A percentile compares a stretch with the other conserved stretches of the same genome.
These are phyloP conservation scores for Vesta saturnalis DNA, from an alignment of 2,888 invertebrate genomes.

Conservation along the genomic window DNA sequence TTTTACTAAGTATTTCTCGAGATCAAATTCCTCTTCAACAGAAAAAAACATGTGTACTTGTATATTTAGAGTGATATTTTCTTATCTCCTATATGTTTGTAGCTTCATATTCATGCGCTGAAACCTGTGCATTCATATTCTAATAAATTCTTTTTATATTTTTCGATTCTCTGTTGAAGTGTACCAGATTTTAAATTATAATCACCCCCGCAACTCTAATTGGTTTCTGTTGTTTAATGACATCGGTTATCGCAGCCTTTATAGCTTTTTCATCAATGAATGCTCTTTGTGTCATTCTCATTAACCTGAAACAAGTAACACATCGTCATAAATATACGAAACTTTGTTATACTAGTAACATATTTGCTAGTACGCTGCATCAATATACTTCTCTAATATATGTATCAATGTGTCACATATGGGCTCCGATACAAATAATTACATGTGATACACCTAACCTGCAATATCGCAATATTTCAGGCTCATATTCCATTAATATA, in stretches of 20 bases:
- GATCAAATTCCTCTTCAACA: conserved; percentile 6
- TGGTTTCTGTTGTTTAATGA: no score
- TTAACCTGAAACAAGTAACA: no score
- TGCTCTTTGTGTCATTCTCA: neutral
- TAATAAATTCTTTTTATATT: neutral
- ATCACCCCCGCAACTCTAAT: conserved; percentile 9
- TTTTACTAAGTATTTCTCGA: conserved; percentile 16
- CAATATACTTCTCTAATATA: no score
- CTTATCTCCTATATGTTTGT: neutral
- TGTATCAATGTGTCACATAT: no score
- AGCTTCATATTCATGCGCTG: neutral
- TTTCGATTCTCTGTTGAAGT: no score
- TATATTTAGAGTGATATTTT: no score
- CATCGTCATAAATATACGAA: conserved; percentile 6
- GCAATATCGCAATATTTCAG: no score
- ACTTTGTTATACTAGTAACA: neutral
- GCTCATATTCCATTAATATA: no score
- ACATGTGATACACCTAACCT: no score
- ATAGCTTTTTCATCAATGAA: conserved; percentile 2
- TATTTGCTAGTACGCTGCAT: no score
- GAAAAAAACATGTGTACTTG: conserved; percentile 6
- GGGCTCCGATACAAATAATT: no score
- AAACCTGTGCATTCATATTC: neutral
- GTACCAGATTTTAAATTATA: conserved; percentile 9
- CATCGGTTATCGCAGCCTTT: no score